Evolutionary conservation across 2,888 invertebrate genomes (phyloP).

Genomic region (Campoletis raptor): DNA sequence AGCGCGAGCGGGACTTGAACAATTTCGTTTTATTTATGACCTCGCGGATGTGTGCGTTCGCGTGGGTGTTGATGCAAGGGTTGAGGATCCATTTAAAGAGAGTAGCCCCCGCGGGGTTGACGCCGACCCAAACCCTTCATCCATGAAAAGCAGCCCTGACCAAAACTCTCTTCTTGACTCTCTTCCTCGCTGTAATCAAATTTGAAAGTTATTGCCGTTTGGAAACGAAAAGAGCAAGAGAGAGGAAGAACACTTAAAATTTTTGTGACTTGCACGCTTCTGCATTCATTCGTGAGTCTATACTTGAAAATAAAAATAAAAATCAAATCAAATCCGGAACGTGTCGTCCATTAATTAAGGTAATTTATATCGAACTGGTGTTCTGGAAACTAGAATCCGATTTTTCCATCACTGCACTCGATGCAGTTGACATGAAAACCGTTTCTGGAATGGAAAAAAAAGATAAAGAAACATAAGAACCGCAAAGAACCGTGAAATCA

Average conservation of each 20-base stretch:
- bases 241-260: background rate
- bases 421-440: conserved; percentile 33
- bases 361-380: background rate
- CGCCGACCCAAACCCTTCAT: conserved; percentile 63
- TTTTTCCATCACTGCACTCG: background rate
- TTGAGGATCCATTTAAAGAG: conserved; percentile 79
- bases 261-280: background rate
- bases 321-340: background rate
- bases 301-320: background rate
- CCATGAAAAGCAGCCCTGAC: conserved; percentile 62
- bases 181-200: conserved; percentile 80
- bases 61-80: conserved; percentile 81
- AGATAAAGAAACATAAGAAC: conserved; percentile 22
- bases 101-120: conserved; percentile 70
- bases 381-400: background rate
- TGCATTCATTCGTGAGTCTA: background rate
- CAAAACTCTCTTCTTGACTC: conserved; percentile 41
- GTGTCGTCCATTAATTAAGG: background rate
- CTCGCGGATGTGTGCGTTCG: conserved; percentile 68
- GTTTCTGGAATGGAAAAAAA: conserved; percentile 8
- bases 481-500: conserved; percentile 67
- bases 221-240: conserved; percentile 28
- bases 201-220: conserved; percentile 81
- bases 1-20: conserved; percentile 75
- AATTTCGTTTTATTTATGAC: conserved; percentile 83